These are phyloP conservation scores for Cantharis flavilabris DNA, from an alignment of 2,888 invertebrate genomes.

Conservation along the genomic window DNA sequence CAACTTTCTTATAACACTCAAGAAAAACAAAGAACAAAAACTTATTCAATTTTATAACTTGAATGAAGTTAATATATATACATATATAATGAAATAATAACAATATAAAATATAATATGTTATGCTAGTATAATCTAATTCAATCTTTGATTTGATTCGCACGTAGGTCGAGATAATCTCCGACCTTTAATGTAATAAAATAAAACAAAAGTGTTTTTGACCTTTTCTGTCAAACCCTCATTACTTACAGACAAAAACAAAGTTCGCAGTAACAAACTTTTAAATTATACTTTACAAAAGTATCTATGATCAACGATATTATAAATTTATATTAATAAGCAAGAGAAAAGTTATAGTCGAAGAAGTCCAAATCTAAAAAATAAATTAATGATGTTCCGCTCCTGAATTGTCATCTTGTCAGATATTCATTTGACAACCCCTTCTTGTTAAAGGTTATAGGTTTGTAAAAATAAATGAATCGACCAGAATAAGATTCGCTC, in stretches of 20 bases:
- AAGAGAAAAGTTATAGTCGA: too few species aligned
- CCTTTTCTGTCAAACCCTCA: neutral
- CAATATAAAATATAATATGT: neutral
- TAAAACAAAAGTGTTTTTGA: neutral
- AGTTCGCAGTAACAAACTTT: too few species aligned
- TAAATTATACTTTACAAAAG: too few species aligned
- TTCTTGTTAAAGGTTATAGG: too few species aligned
- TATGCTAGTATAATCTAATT: neutral
- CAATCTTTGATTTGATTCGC: neutral
- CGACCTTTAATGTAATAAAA: neutral
- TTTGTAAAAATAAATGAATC: too few species aligned
- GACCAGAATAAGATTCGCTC: too few species aligned
- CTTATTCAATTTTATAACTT: neutral
- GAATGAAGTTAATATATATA: neutral
- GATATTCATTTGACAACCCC: too few species aligned
- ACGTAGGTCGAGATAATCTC: neutral
- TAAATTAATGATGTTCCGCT: too few species aligned
- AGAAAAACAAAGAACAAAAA: neutral
- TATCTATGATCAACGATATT: too few species aligned
- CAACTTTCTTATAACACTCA: neutral
- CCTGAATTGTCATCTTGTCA: too few species aligned
- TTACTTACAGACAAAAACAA: neutral
- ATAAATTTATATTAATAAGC: too few species aligned
- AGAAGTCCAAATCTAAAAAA: too few species aligned
- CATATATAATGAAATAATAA: neutral